A percentile compares a stretch with the other conserved stretches of the same genome.
These are phyloP conservation scores for Lamproptera curius DNA, from an alignment of 2,888 invertebrate genomes.

Conservation along the genomic window DNA sequence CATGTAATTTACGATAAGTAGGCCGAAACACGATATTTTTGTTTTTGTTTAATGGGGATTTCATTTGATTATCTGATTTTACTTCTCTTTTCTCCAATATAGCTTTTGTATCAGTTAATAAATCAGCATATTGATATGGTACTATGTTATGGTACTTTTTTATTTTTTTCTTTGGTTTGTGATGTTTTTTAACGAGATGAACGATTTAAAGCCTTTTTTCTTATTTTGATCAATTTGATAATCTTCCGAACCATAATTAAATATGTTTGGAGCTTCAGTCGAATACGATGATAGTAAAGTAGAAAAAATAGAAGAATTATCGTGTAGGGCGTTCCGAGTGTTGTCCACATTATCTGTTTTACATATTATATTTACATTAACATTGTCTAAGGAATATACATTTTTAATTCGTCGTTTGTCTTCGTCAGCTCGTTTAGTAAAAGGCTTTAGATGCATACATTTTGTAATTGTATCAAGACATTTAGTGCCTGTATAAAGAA, in stretches of 20 bases:
- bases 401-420: slow-evolving; percentile 24
- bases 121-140: slow-evolving; percentile 13
- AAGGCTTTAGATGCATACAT: slow-evolving; percentile 29
- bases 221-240: slow-evolving; percentile 20
- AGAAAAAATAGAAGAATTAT: slow-evolving; percentile 2
- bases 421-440: slow-evolving; percentile 23
- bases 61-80: slow-evolving; percentile 25
- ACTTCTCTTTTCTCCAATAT: slow-evolving; percentile 30
- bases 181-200: slow-evolving; percentile 27
- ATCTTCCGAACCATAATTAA: slow-evolving; percentile 23
- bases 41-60: slow-evolving; percentile 38
- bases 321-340: slow-evolving; percentile 3
- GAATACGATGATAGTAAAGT: slow-evolving; percentile 1
- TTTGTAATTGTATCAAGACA: slow-evolving; percentile 30
- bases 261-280: slow-evolving; percentile 11
- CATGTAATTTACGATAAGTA: no score
- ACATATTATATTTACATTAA: slow-evolving; percentile 57
- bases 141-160: slow-evolving; percentile 24
- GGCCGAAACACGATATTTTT: slow-evolving; percentile 41
- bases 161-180: slow-evolving; percentile 25
- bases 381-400: slow-evolving; percentile 52
- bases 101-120: slow-evolving; percentile 20
- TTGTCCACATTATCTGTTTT: slow-evolving; percentile 29
- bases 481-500: slow-evolving; percentile 31
- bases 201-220: slow-evolving; percentile 29